These are phyloP conservation scores for Ormyrus labotus DNA, from an alignment of 2,888 invertebrate species.

Conservation along the genomic window DNA sequence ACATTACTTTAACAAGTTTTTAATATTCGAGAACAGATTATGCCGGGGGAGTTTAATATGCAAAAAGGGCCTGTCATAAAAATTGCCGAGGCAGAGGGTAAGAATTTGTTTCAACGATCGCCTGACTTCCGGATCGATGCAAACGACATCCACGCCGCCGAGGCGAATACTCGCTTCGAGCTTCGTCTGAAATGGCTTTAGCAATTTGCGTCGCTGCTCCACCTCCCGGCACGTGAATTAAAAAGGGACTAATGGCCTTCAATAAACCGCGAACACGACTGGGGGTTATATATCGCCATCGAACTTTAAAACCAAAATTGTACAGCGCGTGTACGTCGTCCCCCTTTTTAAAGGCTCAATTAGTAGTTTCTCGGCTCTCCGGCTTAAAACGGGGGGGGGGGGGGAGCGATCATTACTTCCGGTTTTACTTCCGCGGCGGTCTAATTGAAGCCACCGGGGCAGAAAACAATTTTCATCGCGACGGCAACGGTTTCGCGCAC, in stretches of 20 bases:
- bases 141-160: constrained; percentile 22
- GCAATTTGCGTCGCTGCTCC: constrained; percentile 29
- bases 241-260: background rate
- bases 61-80: background rate
- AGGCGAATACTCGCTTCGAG: constrained; percentile 1
- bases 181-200: constrained; percentile 33
- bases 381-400: background rate
- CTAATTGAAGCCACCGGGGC: constrained; percentile 26
- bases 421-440: constrained; percentile 9
- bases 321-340: background rate
- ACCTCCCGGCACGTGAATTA: background rate
- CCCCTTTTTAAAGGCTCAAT: no score
- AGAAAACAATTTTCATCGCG: constrained; percentile 57
- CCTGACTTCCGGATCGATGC: constrained; percentile 24
- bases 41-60: background rate
- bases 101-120: constrained; percentile 9
- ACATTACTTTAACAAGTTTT: background rate
- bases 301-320: background rate
- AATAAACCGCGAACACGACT: background rate
- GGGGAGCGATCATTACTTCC: background rate
- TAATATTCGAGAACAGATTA: background rate
- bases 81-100: constrained; percentile 7
- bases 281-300: background rate
- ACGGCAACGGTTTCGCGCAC: constrained; percentile 40
- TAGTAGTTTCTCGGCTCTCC: no score